Evolutionary conservation across 2,113 vertebrate genomes (phyloP).

Genomic region (Hemichromis elongatus): DNA sequence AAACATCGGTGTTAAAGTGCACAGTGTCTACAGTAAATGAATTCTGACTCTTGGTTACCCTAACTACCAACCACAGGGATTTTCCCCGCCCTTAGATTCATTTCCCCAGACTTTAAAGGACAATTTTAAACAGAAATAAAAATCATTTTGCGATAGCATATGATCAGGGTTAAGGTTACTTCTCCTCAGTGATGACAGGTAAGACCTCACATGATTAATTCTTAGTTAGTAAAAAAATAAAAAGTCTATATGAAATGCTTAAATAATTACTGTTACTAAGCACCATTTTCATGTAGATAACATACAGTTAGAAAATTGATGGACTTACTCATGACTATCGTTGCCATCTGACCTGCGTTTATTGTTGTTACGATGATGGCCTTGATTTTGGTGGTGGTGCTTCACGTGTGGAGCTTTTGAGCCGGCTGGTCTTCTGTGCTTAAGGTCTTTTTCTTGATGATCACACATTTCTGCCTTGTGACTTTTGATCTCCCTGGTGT

Average conservation of each 20-base stretch:
- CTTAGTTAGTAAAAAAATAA: not conserved
- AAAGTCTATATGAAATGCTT: not conserved
- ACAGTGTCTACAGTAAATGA: not conserved
- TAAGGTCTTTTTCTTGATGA: slow-evolving; percentile 11
- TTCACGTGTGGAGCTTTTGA: slow-evolving; percentile 45
- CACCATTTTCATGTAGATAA: not conserved
- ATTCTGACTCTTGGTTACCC: not conserved
- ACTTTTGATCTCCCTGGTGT: not conserved
- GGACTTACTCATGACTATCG: slow-evolving; percentile 51
- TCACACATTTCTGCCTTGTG: slow-evolving; percentile 26
- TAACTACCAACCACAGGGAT: not conserved
- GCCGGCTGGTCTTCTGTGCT: slow-evolving; percentile 9
- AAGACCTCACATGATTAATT: not conserved
- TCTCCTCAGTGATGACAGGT: not conserved
- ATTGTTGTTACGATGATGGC: slow-evolving; percentile 14
- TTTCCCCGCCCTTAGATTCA: not conserved
- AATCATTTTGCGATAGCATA: not conserved
- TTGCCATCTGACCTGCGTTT: slow-evolving; percentile 43
- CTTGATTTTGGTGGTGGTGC: slow-evolving; percentile 30
- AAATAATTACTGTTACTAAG: not conserved
- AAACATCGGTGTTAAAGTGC: not conserved
- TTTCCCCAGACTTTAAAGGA: not conserved
- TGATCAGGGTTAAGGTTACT: not conserved
- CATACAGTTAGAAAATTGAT: not conserved
- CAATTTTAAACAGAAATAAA: not conserved